Percentiles rank a stretch among this genome's conserved stretches.
Conservation (phyloP, 2,888 invertebrate species). For the Leptinotarsa haldemani region DNA sequence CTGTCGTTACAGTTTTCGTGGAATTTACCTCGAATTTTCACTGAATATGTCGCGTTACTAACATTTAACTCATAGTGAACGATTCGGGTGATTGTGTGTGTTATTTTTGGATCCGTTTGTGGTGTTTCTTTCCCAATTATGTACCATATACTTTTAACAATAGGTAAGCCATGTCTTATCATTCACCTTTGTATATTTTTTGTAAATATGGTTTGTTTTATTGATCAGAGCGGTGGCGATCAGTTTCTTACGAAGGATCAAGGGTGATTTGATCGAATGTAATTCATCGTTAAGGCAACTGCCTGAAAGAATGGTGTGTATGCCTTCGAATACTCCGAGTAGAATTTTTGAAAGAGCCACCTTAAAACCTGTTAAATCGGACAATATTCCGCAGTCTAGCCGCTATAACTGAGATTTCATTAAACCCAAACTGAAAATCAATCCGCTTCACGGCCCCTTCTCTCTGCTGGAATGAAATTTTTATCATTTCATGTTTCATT, state of each 20-base stretch:
- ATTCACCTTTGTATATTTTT: conserved; percentile 64
- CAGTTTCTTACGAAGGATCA: background rate
- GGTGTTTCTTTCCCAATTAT: conserved; percentile 62
- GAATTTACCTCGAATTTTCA: conserved; percentile 54
- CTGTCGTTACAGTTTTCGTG: conserved; percentile 59
- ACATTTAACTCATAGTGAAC: conserved; percentile 54
- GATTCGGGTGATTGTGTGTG: conserved; percentile 53
- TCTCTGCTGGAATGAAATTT: conserved; percentile 47
- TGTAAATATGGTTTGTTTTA: conserved; percentile 59
- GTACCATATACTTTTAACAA: conserved; percentile 65
- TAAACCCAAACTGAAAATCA: conserved; percentile 39
- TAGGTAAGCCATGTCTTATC: conserved; percentile 67
- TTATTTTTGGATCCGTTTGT: conserved; percentile 54
- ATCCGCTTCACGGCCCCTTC: conserved; percentile 43
- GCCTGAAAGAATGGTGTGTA: conserved; percentile 7
- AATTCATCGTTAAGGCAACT: background rate
- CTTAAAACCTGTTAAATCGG: conserved; percentile 22
- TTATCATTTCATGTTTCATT: conserved; percentile 50
- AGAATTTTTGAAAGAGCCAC: conserved; percentile 19
- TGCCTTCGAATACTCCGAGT: conserved; percentile 8
- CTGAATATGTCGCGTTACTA: conserved; percentile 57
- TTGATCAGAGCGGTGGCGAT: conserved; percentile 35
- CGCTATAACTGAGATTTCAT: conserved; percentile 15
- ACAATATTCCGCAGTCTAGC: conserved; percentile 16
- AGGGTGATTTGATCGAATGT: conserved; percentile 38